Conservation (phyloP, 2,113 vertebrate genomes). For the Dipodomys spectabilis region DNA sequence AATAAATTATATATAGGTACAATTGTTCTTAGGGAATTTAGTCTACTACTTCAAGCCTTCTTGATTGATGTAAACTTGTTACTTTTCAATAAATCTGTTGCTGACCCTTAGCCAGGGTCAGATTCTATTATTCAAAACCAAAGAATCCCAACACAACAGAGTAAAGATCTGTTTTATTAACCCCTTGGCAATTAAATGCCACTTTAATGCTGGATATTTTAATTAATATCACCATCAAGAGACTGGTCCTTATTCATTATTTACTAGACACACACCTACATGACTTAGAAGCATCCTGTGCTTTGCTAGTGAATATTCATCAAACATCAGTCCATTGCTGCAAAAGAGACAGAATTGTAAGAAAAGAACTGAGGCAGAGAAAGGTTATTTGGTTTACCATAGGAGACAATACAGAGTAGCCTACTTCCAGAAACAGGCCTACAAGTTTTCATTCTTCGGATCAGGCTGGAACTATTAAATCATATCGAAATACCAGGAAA, state of each 20-base stretch:
- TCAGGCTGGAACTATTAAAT: conserved; percentile 76
- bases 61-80: neutral
- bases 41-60: neutral
- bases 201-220: conserved; percentile 53
- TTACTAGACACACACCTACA: conserved; percentile 34
- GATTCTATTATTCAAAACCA: conserved; percentile 55
- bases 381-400: conserved; percentile 69
- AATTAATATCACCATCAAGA: conserved; percentile 64
- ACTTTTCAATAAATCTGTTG: conserved; percentile 41
- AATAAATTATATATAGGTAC: neutral
- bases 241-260: conserved; percentile 39
- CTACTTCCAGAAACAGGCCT: conserved; percentile 54
- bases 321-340: conserved; percentile 18
- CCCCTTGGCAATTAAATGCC: conserved; percentile 57
- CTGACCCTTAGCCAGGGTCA: conserved; percentile 36
- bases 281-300: neutral
- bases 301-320: neutral
- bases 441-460: conserved; percentile 69
- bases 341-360: conserved; percentile 6
- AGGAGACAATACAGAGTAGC: conserved; percentile 47
- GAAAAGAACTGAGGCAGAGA: conserved; percentile 63
- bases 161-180: conserved; percentile 51
- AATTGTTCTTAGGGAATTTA: conserved; percentile 22
- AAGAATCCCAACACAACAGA: conserved; percentile 16
- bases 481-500: conserved; percentile 75